These are phyloP conservation scores for Actinernus sp. DNA, from an alignment of 92 coral and sea anemone genomes.

Conservation along the genomic window DNA sequence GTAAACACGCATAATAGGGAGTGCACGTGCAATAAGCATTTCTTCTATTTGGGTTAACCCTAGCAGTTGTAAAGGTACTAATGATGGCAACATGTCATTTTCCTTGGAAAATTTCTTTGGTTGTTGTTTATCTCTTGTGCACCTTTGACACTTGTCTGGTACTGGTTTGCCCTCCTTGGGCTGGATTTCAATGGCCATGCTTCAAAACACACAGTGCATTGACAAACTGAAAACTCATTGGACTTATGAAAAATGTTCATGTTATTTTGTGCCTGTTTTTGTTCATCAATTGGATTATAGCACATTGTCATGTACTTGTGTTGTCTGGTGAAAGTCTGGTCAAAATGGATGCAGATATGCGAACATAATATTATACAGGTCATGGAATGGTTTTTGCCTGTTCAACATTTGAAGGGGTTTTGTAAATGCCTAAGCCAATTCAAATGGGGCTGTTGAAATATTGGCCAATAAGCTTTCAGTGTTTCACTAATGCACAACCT, in stretches of 20 bases:
- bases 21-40: constrained; percentile 75
- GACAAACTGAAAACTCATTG: constrained; percentile 42
- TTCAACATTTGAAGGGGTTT: too few species aligned
- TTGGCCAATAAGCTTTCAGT: too few species aligned
- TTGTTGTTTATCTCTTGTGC: constrained; percentile 57
- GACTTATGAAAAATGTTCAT: constrained; percentile 50
- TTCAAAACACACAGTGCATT: constrained; percentile 57
- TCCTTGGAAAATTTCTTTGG: constrained; percentile 67
- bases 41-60: constrained; percentile 73
- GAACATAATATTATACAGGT: too few species aligned
- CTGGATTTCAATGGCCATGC: constrained; percentile 57
- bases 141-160: constrained; percentile 48
- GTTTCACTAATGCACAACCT: neutral
- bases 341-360: too few species aligned
- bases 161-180: neutral
- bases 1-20: constrained; percentile 69
- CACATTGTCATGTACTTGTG: too few species aligned
- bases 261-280: constrained; percentile 32
- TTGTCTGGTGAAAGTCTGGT: too few species aligned
- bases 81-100: constrained; percentile 78
- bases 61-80: too few species aligned
- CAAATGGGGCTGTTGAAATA: too few species aligned
- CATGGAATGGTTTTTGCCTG: too few species aligned
- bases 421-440: too few species aligned
- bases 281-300: too few species aligned